phyloP scores from a whole-genome alignment of 2,888 invertebrate genomes.

The Uloborus plumipes region DNA sequence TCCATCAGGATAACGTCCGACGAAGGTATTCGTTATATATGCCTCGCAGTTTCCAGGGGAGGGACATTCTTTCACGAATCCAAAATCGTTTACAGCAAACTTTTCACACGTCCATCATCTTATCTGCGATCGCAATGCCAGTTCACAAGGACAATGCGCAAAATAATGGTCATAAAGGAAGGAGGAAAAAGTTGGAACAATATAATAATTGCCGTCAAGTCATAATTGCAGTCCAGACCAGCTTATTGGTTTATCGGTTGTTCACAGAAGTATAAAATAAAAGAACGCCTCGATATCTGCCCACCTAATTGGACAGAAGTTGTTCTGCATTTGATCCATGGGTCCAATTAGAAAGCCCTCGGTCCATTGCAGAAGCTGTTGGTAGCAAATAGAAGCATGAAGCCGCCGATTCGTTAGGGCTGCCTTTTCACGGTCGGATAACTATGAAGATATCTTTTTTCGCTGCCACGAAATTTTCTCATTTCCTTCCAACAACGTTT shows the following conservation, averaged over 20 bases:
- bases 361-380: slow-evolving; percentile 2
- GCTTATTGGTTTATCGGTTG: slow-evolving; percentile 47
- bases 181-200: slow-evolving; percentile 37
- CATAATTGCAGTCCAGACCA: slow-evolving; percentile 33
- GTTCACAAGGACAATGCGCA: too few species aligned
- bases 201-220: slow-evolving; percentile 25
- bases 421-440: slow-evolving; percentile 17
- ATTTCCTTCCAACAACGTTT: too few species aligned
- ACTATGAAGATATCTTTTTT: slow-evolving; percentile 4
- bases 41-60: too few species aligned
- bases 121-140: too few species aligned
- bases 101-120: slow-evolving; percentile 20
- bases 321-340: slow-evolving; percentile 36
- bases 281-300: slow-evolving; percentile 28
- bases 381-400: not conserved
- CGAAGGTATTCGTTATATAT: too few species aligned
- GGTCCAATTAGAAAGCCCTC: slow-evolving; percentile 17
- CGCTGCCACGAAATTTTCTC: not conserved
- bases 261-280: slow-evolving; percentile 12
- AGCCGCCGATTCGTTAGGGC: slow-evolving; percentile 2
- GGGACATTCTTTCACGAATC: slow-evolving; percentile 24
- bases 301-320: slow-evolving; percentile 56
- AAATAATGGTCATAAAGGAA: not conserved
- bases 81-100: slow-evolving; percentile 39
- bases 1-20: too few species aligned